Conservation (phyloP, 2,113 vertebrate genomes). For the Lepisosteus oculatus region DNA sequence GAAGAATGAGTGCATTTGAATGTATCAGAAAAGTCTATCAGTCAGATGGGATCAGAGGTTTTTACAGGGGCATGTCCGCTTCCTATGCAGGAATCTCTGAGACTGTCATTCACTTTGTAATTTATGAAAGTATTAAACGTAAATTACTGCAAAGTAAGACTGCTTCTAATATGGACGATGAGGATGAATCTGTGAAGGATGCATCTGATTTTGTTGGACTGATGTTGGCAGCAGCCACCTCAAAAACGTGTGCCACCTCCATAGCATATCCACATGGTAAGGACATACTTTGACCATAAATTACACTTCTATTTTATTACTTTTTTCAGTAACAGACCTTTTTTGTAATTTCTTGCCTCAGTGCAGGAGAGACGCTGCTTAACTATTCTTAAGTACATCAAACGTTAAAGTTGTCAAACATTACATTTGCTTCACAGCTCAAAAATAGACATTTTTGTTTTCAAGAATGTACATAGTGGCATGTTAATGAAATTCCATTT, state of each 20-base stretch:
- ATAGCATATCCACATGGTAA: slow-evolving; percentile 96
- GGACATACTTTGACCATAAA: slow-evolving; percentile 4
- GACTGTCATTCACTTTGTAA: slow-evolving; percentile 98
- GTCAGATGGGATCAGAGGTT: slow-evolving; percentile 85
- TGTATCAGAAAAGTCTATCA: slow-evolving; percentile 89
- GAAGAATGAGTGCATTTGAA: slow-evolving; percentile 86
- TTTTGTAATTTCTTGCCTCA: too few species aligned
- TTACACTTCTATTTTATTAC: not conserved
- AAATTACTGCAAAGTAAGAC: slow-evolving; percentile 79
- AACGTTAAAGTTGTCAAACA: too few species aligned
- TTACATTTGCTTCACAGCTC: too few species aligned
- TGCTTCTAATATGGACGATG: slow-evolving; percentile 73
- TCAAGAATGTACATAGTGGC: too few species aligned
- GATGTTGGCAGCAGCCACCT: slow-evolving; percentile 97
- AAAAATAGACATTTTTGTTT: too few species aligned
- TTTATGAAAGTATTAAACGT: slow-evolving; percentile 97
- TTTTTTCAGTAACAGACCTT: not conserved
- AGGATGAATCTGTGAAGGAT: slow-evolving; percentile 82
- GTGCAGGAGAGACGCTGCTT: too few species aligned
- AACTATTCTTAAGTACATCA: too few species aligned
- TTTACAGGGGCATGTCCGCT: slow-evolving; percentile 96
- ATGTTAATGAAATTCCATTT: too few species aligned
- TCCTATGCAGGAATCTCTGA: slow-evolving; percentile 98
- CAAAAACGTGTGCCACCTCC: slow-evolving; percentile 93
- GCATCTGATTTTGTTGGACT: slow-evolving; percentile 93